These are phyloP conservation scores for Scatophagus argus DNA, from an alignment of 2,113 vertebrate species.

Conservation along the genomic window DNA sequence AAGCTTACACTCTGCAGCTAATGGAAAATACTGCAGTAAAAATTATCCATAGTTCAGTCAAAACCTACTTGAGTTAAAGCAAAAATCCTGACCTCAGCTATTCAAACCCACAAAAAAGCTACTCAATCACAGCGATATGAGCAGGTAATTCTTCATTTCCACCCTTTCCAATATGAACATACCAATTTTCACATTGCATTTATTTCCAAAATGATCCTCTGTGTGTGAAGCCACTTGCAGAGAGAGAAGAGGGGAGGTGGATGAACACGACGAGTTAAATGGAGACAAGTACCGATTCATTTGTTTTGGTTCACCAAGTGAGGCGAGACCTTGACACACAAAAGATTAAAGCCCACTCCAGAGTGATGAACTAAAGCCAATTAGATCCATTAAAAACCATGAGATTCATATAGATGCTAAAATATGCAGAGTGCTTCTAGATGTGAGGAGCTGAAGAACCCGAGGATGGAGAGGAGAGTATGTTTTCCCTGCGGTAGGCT, in stretches of 20 bases:
- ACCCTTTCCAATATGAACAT: not conserved
- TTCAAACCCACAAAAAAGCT: conserved; percentile 9
- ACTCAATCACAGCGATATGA: not conserved
- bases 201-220: not conserved
- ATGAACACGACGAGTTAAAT: conserved; percentile 52
- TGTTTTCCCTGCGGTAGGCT: conserved; percentile 11
- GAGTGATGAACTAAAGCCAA: conserved; percentile 53
- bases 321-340: conserved; percentile 54
- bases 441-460: conserved; percentile 36
- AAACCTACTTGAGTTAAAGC: not conserved
- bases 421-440: conserved; percentile 58
- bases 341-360: conserved; percentile 65
- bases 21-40: not conserved
- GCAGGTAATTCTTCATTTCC: conserved; percentile 24
- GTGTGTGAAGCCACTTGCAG: not conserved
- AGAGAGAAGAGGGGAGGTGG: conserved; percentile 13
- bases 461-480: conserved; percentile 2
- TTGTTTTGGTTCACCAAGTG: conserved; percentile 51
- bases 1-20: not conserved
- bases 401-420: conserved; percentile 69
- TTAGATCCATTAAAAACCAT: conserved; percentile 70
- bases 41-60: not conserved
- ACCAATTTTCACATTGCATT: conserved; percentile 21
- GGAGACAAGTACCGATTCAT: conserved; percentile 51
- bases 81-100: not conserved